These are phyloP conservation scores for Sarotherodon lohbergeri DNA, from an alignment of 2,113 vertebrate genomes.

Conservation along the genomic window DNA sequence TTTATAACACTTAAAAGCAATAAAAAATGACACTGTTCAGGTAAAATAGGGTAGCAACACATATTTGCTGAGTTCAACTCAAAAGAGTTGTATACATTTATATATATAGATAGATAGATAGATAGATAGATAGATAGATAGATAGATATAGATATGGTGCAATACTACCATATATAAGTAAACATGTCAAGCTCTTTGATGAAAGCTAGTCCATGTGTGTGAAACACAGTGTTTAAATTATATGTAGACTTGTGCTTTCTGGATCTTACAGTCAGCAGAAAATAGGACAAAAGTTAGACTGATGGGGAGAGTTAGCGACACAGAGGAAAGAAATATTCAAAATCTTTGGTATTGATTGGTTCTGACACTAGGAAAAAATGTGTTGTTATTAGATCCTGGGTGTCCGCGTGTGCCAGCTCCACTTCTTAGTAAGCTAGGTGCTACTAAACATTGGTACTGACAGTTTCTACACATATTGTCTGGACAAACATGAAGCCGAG, in stretches of 20 bases:
- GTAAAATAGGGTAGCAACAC: not conserved
- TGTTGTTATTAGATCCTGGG: not conserved
- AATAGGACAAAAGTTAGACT: not conserved
- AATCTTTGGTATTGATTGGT: not conserved
- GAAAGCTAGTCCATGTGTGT: not conserved
- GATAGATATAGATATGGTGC: not conserved
- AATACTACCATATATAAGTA: not conserved
- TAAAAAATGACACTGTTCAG: not conserved
- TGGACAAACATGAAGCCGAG: not conserved
- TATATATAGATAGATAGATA: too few relatives aligned
- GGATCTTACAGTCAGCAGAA: not conserved
- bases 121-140: not conserved
- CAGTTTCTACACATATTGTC: not conserved
- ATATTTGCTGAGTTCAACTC: not conserved
- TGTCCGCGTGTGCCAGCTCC: not conserved
- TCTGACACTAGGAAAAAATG: accelerated
- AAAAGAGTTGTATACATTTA: not conserved
- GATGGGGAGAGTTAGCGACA: not conserved
- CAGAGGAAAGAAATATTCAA: not conserved
- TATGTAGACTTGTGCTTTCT: not conserved
- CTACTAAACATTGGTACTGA: not conserved
- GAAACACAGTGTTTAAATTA: not conserved
- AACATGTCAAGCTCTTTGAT: not conserved
- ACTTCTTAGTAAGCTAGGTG: not conserved
- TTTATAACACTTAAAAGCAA: not conserved